Percentiles rank a stretch among this genome's conserved stretches.
phyloP scores from a whole-genome alignment of 2,888 invertebrate species.

The Drosophila vallismaia region DNA sequence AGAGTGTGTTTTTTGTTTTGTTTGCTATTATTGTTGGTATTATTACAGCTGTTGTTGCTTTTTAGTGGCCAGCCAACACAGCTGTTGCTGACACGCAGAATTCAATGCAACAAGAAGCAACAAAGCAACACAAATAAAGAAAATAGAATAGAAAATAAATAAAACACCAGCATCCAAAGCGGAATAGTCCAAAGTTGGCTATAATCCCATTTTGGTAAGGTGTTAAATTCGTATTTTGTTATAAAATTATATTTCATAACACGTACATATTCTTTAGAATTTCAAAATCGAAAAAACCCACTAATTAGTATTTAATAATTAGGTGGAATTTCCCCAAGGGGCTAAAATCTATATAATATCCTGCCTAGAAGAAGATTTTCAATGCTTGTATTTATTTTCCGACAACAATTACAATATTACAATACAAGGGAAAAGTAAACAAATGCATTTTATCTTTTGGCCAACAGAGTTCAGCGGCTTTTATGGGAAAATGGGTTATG shows the following conservation, averaged over 20 bases:
- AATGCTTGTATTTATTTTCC: conserved; percentile 35
- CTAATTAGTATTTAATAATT: background rate
- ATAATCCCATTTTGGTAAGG: conserved; percentile 53
- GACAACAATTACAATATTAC: conserved; percentile 40
- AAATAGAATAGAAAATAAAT: conserved; percentile 28
- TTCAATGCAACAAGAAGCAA: conserved; percentile 59
- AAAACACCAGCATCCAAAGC: conserved; percentile 40
- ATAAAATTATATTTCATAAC: no score
- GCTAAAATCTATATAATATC: background rate
- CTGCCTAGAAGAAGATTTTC: background rate
- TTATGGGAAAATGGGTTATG: conserved; percentile 44
- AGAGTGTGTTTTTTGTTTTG: conserved; percentile 47
- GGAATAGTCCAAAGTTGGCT: conserved; percentile 38
- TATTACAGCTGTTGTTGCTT: conserved; percentile 54
- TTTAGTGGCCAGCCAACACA: conserved; percentile 59
- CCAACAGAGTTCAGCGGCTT: conserved; percentile 45
- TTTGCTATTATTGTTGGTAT: conserved; percentile 69
- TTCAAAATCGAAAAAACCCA: background rate
- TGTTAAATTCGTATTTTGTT: no score
- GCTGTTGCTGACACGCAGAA: conserved; percentile 77
- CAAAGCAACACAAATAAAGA: conserved; percentile 21
- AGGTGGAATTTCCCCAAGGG: background rate
- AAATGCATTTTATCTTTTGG: conserved; percentile 59
- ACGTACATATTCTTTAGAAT: no score
- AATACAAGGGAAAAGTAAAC: conserved; percentile 22